Base-by-base conservation (phyloP, 2,797 vertebrate genomes). In the Mus spretus region DNA sequence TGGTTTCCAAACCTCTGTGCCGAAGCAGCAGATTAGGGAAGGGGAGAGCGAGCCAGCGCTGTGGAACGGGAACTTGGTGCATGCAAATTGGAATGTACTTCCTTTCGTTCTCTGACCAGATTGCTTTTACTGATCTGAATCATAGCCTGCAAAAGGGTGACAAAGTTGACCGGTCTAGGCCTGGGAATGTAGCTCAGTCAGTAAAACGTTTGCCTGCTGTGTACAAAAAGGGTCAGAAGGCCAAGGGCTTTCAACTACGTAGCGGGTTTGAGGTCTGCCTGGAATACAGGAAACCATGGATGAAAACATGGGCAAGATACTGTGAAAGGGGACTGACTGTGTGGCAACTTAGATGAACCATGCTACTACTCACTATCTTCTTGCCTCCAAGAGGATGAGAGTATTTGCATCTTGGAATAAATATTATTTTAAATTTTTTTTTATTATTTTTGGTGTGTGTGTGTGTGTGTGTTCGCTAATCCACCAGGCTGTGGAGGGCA, bases 61-160 rank as follows among this genome's bases (percentile, higher is more conserved):
- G 3, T 26, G 57, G 26, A 57, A 9, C 40, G 19, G 44, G 34
- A 70, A 59, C 0, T 0, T 47, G 61, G 40, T 2, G 37, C 70
- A 88, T 75, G 50, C 19, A 90, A 88, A 67, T 47, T 65, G 84
- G 47, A 90, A 44, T 70, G 28, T 15, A 84, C 47, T 94, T 87
- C 59, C 37, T 90, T 91, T 90, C 57, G 72, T 50, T 44, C 59
- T 91, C 93, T 80, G 61, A 87, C 63, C 34, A 77, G 44, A 50
- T 40, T 57, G 22, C 28, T 53, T n/a, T 85, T n/a, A 26, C 65
- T 72, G 47, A 86, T 55, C 14, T 26, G 65, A 86, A 47, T 86
- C 31, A 70, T 22, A 86, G 20, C 22, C 14, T 26, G 17, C 34
- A 28, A 70, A 70, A 70, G 31, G 19, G 11, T 70, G 19, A 65